phyloP scores from a whole-genome alignment of 2,113 vertebrate genomes.

The Sinocyclocheilus maitianheensis region DNA sequence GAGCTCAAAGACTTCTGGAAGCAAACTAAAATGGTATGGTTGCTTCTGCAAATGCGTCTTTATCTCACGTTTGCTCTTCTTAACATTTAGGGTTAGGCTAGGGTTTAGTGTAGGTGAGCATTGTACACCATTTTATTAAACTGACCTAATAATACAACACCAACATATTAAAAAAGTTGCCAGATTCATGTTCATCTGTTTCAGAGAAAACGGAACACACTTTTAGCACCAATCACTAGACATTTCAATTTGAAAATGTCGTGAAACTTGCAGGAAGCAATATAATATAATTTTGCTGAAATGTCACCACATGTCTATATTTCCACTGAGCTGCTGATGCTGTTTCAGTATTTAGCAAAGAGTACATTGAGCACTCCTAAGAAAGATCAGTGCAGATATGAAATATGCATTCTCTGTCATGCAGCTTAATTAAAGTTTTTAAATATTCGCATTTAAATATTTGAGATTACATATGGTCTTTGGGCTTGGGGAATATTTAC shows the following conservation, averaged over 20 bases:
- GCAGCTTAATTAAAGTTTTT: not conserved
- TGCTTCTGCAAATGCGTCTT: not conserved
- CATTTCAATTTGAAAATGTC: not conserved
- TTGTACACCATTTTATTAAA: not conserved
- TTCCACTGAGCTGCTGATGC: not conserved
- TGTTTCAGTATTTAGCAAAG: not conserved
- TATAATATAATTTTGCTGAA: not conserved
- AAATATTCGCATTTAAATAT: not conserved
- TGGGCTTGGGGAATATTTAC: not conserved
- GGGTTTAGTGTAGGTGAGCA: not conserved
- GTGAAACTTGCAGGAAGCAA: not conserved
- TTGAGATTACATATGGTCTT: not conserved
- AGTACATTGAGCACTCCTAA: not conserved
- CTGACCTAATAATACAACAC: too few relatives aligned
- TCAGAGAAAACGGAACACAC: too few relatives aligned
- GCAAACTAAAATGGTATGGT: not conserved
- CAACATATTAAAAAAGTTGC: too few relatives aligned
- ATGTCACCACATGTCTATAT: not conserved
- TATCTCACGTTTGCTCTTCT: not conserved
- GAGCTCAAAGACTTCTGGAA: not conserved
- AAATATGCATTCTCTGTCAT: not conserved
- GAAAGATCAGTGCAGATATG: not conserved
- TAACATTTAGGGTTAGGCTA: too few relatives aligned
- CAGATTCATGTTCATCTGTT: too few relatives aligned
- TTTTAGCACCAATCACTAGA: too few relatives aligned